Percentiles rank a stretch among this genome's conserved stretches.
phyloP scores from a whole-genome alignment of 2,797 vertebrate genomes.

The Sciurus vulgaris region DNA sequence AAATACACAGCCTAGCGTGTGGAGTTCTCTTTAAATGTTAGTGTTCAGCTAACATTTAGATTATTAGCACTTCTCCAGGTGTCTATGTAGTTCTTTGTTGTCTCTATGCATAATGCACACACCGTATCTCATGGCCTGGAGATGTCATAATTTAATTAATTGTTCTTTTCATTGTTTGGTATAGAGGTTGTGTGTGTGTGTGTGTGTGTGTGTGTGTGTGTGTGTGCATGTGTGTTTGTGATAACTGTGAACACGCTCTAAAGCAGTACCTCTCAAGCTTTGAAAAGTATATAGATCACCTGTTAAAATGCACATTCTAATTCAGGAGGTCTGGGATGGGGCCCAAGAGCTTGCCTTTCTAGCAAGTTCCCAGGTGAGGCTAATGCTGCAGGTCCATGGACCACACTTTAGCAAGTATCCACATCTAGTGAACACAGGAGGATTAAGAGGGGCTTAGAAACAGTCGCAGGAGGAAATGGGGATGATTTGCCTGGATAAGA shows the following conservation, averaged over 20 bases:
- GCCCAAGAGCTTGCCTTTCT: neutral
- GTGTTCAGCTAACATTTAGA: neutral
- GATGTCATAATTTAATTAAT: conserved; percentile 55
- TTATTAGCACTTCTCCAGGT: neutral
- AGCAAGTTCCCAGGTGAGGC: neutral
- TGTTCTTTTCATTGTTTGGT: neutral
- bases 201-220: too few species aligned
- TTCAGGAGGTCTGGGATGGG: neutral
- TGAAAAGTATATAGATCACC: neutral
- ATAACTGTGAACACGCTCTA: neutral
- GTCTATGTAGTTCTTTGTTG: conserved; percentile 20
- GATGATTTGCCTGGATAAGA: neutral
- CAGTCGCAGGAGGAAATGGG: neutral
- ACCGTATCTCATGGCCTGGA: neutral
- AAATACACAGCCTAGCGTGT: neutral
- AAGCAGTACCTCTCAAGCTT: neutral
- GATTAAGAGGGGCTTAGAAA: neutral
- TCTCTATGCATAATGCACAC: neutral
- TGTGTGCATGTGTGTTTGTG: neutral
- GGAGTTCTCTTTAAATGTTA: conserved; percentile 14
- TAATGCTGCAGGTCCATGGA: neutral
- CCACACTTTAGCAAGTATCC: neutral
- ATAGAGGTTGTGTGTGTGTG: neutral
- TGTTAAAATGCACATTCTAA: neutral
- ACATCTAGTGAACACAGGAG: neutral